These are phyloP conservation scores for Alentia gelatinosa DNA, from an alignment of 2,888 invertebrate species.

Conservation along the genomic window DNA sequence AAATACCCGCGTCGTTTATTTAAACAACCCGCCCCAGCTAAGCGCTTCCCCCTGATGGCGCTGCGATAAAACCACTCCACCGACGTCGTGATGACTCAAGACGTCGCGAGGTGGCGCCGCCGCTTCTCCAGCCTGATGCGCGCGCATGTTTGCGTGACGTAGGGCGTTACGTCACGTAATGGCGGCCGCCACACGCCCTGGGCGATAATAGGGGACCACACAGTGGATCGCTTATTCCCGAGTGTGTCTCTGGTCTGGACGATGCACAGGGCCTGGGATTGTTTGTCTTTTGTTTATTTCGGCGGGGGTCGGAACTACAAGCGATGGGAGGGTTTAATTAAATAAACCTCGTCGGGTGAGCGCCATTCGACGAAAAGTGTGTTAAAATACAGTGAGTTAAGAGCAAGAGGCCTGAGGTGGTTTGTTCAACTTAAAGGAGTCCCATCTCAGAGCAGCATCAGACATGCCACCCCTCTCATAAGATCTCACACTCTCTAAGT, in stretches of 20 bases:
- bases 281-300: neutral
- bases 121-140: too few relatives aligned
- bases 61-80: neutral
- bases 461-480: too few relatives aligned
- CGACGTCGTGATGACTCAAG: neutral
- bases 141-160: neutral
- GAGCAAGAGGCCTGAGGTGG: too few relatives aligned
- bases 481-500: too few relatives aligned
- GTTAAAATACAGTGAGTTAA: too few relatives aligned
- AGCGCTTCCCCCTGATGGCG: neutral
- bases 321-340: neutral
- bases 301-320: neutral
- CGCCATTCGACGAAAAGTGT: too few relatives aligned
- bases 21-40: neutral
- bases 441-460: too few relatives aligned
- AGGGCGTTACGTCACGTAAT: conserved; percentile 27
- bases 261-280: neutral
- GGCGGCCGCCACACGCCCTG: neutral
- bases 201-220: neutral
- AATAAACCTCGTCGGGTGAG: too few relatives aligned
- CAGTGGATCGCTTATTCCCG: too few relatives aligned
- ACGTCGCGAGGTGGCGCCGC: neutral
- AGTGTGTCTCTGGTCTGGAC: neutral
- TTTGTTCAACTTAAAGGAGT: too few relatives aligned
- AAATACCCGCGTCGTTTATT: conserved; percentile 19